Evolutionary conservation across 2,797 vertebrate genomes (phyloP).

Genomic region (Percopsis omiscomaycus): DNA sequence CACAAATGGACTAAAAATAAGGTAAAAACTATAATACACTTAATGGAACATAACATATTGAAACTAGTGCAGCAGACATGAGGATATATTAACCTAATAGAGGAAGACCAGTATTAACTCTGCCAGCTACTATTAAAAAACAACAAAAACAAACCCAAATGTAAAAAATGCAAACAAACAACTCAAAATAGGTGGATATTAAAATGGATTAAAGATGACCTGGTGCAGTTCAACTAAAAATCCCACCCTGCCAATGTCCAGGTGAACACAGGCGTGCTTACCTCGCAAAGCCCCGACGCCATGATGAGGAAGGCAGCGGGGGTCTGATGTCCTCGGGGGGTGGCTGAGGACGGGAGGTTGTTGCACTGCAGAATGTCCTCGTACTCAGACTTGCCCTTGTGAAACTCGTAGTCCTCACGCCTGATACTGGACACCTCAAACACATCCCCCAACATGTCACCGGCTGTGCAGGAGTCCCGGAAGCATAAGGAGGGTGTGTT

Average conservation of each 20-base stretch:
- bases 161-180: no score
- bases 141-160: no score
- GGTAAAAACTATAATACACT: no score
- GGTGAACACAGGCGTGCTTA: slow-evolving; percentile 32
- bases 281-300: slow-evolving; percentile 82
- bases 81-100: no score
- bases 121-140: no score
- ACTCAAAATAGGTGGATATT: no score
- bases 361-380: slow-evolving; percentile 83
- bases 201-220: slow-evolving; percentile 4
- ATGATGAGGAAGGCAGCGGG: slow-evolving; percentile 85
- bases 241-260: background rate
- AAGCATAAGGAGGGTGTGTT: background rate
- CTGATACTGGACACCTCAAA: slow-evolving; percentile 83
- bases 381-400: slow-evolving; percentile 83
- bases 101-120: no score
- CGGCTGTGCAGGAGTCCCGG: slow-evolving; percentile 60
- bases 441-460: slow-evolving; percentile 77
- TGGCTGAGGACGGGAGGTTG: slow-evolving; percentile 79
- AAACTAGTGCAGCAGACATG: no score
- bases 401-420: slow-evolving; percentile 83
- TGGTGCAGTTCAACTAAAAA: background rate
- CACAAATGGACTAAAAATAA: no score
- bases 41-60: no score
- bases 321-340: slow-evolving; percentile 82